A percentile compares a stretch with the other conserved stretches of the same genome.
These are phyloP conservation scores for Galaxea fascicularis DNA, from an alignment of 92 coral and sea anemone genomes.

Conservation along the genomic window DNA sequence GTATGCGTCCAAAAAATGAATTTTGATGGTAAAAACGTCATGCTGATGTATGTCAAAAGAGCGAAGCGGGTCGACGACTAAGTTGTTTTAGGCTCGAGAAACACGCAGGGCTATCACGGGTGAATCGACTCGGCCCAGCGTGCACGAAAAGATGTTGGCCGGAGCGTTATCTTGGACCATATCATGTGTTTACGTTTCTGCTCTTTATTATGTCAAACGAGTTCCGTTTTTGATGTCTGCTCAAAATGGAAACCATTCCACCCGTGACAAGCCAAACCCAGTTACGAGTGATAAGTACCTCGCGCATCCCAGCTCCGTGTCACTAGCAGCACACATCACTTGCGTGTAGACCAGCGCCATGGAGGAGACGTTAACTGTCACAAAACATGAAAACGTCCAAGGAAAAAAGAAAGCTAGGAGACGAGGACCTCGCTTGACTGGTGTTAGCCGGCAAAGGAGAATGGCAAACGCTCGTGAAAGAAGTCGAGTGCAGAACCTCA, in stretches of 20 bases:
- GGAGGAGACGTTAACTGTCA: conserved; percentile 15
- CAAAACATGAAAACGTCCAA: conserved; percentile 20
- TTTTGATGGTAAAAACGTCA: not conserved
- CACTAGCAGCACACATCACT: conserved; percentile 27
- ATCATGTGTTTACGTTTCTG: conserved; percentile 62
- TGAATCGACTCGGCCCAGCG: not conserved
- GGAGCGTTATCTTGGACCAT: conserved; percentile 38
- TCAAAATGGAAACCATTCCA: conserved; percentile 46
- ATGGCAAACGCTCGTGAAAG: conserved; percentile 89
- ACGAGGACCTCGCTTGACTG: conserved; percentile 89
- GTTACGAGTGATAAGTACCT: conserved; percentile 44
- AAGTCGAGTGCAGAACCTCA: conserved; percentile 82
- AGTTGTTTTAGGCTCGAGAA: not conserved
- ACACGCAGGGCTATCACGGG: conserved; percentile 16
- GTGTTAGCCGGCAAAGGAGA: conserved; percentile 87
- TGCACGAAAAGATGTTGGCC: conserved; percentile 11
- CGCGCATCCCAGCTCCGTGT: conserved; percentile 13
- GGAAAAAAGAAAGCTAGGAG: conserved; percentile 78
- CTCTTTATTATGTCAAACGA: conserved; percentile 45
- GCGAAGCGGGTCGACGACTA: not conserved
- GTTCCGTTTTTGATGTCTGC: conserved; percentile 42
- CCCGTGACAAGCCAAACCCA: conserved; percentile 57
- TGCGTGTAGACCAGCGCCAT: conserved; percentile 28
- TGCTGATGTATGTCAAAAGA: not conserved
- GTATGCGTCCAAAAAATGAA: not conserved